phyloP scores from a whole-genome alignment of 2,113 vertebrate species.

The Nothocercus nigrocapillus region DNA sequence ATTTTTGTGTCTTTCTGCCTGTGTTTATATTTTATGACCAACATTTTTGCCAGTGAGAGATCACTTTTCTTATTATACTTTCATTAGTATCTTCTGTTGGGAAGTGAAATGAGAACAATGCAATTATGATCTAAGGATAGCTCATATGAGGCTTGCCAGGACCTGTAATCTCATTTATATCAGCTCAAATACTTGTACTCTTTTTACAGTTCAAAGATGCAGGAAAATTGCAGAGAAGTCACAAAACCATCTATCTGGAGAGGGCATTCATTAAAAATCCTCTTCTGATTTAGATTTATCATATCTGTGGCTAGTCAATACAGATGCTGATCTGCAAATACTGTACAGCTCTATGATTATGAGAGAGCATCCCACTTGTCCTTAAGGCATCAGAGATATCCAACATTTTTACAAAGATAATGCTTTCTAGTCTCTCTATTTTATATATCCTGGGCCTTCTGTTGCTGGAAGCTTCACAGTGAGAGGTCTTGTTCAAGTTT shows the following conservation, averaged over 20 bases:
- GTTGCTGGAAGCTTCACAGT: constrained; percentile 18
- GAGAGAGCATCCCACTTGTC: neutral
- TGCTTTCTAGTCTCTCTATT: neutral
- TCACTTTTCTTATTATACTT: too few relatives aligned
- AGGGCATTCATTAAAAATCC: neutral
- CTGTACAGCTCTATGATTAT: neutral
- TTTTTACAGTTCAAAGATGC: neutral
- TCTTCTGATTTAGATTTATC: neutral
- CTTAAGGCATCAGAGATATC: neutral
- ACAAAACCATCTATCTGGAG: neutral
- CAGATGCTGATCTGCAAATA: neutral
- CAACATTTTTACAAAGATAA: rapidly evolving
- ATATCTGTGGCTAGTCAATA: rapidly evolving
- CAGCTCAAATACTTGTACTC: too few relatives aligned
- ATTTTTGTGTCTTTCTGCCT: too few relatives aligned
- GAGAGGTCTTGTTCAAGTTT: constrained; percentile 1
- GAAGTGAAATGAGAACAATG: too few relatives aligned
- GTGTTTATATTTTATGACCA: too few relatives aligned
- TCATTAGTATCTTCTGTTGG: too few relatives aligned
- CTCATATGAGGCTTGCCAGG: neutral
- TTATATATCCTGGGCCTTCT: neutral
- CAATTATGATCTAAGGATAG: too few relatives aligned
- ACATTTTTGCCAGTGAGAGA: too few relatives aligned
- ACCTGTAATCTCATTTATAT: neutral
- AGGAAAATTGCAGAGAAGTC: neutral